Percentiles rank a stretch among this genome's conserved stretches.
phyloP scores from a whole-genome alignment of 2,888 invertebrate species.

The Bombyx huttoni region DNA sequence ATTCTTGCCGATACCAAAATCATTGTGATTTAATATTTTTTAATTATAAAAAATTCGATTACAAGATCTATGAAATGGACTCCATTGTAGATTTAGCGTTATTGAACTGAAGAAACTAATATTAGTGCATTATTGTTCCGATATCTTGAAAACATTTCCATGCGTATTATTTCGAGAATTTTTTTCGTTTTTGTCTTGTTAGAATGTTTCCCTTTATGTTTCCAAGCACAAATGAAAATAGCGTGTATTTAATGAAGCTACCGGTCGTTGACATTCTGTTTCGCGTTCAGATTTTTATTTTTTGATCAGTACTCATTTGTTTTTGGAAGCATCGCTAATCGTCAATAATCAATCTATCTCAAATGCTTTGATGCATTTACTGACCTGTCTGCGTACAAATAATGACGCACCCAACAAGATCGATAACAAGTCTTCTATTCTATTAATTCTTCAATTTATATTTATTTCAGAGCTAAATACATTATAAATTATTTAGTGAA shows the following conservation, averaged over 20 bases:
- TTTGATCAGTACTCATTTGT: neutral
- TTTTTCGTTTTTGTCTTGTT: neutral
- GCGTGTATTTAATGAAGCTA: neutral
- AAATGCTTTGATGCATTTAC: neutral
- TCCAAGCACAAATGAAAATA: neutral
- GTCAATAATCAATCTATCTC: neutral
- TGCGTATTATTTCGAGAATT: neutral
- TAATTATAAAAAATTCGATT: neutral
- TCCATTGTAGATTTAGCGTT: constrained; percentile 5
- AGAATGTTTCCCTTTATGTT: neutral
- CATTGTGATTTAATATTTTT: neutral
- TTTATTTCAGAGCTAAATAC: neutral
- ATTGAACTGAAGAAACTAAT: neutral
- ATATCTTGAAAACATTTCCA: neutral
- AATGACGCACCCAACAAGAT: neutral
- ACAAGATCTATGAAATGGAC: neutral
- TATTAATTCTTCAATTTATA: neutral
- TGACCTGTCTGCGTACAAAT: neutral
- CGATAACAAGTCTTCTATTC: neutral
- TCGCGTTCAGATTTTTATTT: neutral
- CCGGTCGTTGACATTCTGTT: neutral
- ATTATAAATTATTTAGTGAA: constrained; percentile 17
- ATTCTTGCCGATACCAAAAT: no score
- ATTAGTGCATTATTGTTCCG: neutral
- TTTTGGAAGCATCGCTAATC: neutral